These are phyloP conservation scores for Anolis sagrei DNA, from an alignment of 2,113 vertebrate species.

Conservation along the genomic window DNA sequence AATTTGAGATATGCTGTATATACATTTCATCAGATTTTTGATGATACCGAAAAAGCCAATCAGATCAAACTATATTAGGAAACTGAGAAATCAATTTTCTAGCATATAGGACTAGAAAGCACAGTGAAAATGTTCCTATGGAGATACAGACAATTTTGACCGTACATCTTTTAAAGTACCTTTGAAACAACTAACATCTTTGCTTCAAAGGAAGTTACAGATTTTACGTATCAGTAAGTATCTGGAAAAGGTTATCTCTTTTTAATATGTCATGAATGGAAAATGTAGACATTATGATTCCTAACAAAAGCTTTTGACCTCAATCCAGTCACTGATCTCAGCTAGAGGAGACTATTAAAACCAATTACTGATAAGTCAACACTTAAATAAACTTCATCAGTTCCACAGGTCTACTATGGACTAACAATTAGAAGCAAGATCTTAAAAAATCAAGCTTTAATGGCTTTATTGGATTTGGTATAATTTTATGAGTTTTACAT, in stretches of 20 bases:
- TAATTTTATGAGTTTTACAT: no score
- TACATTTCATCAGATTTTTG: not conserved
- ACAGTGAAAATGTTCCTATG: not conserved
- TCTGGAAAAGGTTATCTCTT: not conserved
- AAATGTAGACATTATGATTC: not conserved
- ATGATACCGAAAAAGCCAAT: not conserved
- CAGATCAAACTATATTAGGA: not conserved
- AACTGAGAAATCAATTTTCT: not conserved
- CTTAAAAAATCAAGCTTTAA: not conserved
- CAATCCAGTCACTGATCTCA: no score
- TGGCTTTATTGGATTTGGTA: not conserved
- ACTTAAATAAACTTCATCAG: no score
- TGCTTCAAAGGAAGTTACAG: not conserved
- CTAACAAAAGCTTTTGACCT: not conserved
- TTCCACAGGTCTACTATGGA: no score
- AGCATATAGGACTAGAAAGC: not conserved
- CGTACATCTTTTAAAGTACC: not conserved
- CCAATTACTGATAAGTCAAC: no score
- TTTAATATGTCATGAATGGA: no score
- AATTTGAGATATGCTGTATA: not conserved
- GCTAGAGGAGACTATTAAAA: no score
- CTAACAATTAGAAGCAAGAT: no score
- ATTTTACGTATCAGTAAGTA: not conserved
- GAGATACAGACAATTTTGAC: not conserved
- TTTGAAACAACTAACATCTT: not conserved